Base-by-base conservation (phyloP, 2,888 invertebrate species). In the Muschampia staudingeri region DNA sequence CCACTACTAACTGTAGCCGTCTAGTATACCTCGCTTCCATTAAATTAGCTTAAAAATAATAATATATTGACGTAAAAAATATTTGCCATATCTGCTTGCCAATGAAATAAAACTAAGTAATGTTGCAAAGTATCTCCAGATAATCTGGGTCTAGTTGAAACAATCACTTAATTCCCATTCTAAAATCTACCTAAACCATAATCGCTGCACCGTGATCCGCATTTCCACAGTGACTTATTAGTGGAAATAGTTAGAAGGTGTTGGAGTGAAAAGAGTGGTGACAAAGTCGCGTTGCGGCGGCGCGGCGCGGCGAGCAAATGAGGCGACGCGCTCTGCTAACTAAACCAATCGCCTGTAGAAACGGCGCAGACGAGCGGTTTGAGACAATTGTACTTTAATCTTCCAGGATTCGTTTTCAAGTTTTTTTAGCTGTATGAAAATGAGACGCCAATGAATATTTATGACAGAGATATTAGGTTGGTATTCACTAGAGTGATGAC, bases 251-350 rank as follows among this genome's bases (percentile, higher is more conserved):
- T 94, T 94, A 93, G 92, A 94, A 88, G 87, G 92, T 91, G 93
- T 93, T 90, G 93, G 92, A 91, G 92, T 94, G 94, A 94, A 96
- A 96, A 96, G 95, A 95, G 95, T 94, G 94, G 91, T 95, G 94
- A 95, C 95, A 95, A 95, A 95, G 94, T 94, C 89, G 91, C 88
- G 86, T 87, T 85, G 90, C 87, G 86, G 90, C 89, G 91, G 92
- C 87, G 89, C 67, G 67, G 67, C 67, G 86, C 92, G 94, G 94
- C 94, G 93, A 95, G 96, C 95, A 97, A 96, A 97, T 96, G 97
- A 97, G 96, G 96, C 96, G 94, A 94, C 95, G 95, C 94, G 95
- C 95, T 92, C 94, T 96, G 95, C 96, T 97, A 97, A 97, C 97
- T 97, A 97, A 97, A 96, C 97, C 97, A 96, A 97, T 97, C 97